Conservation (phyloP, 2,113 vertebrate species). For the Pangasianodon hypophthalmus region DNA sequence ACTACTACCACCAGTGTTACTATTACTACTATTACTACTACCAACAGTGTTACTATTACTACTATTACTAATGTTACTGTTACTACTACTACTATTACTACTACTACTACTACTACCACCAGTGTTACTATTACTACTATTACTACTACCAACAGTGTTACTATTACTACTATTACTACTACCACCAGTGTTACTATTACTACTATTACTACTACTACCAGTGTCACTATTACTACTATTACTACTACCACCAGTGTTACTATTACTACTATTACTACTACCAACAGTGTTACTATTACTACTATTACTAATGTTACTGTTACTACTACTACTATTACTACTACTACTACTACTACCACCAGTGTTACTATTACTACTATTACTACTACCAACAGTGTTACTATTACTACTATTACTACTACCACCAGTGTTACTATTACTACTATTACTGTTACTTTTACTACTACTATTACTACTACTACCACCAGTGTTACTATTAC, state of each 20-base stretch:
- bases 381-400: not conserved
- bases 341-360: not conserved
- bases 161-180: not conserved
- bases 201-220: not conserved
- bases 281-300: not conserved
- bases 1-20: not conserved
- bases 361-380: not conserved
- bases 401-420: not conserved
- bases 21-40: not conserved
- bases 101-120: not conserved
- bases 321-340: not conserved
- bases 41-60: not conserved
- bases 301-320: not conserved
- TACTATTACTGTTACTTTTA: not conserved
- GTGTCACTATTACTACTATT: not conserved
- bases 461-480: too few species aligned
- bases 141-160: not conserved
- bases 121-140: accelerated
- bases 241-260: not conserved
- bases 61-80: too few species aligned
- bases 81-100: not conserved
- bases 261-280: not conserved
- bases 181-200: not conserved
- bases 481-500: too few species aligned
- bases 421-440: not conserved